A percentile compares a stretch with the other conserved stretches of the same genome.
These are phyloP conservation scores for Dione juno DNA, from an alignment of 2,888 invertebrate species.

Conservation along the genomic window DNA sequence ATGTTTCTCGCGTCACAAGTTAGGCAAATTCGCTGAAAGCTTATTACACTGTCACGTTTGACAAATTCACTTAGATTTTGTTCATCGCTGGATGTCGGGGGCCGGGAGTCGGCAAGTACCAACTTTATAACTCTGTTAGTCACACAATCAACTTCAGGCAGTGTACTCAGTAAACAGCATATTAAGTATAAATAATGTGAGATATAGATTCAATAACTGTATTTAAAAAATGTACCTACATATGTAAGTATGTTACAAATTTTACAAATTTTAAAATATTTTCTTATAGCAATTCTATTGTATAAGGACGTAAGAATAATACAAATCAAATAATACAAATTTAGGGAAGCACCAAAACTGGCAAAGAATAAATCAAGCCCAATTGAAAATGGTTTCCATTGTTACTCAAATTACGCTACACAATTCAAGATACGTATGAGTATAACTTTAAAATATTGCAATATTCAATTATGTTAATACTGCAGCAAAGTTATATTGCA, in stretches of 20 bases:
- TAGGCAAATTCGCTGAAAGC: conserved; percentile 57
- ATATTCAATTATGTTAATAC: conserved; percentile 19
- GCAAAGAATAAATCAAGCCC: background rate
- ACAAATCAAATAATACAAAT: background rate
- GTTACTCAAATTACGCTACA: background rate
- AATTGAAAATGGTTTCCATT: background rate
- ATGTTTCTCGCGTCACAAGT: conserved; percentile 42
- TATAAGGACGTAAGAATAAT: no score
- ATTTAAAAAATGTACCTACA: background rate
- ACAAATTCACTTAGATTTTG: conserved; percentile 79
- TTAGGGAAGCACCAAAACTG: background rate
- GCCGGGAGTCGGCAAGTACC: conserved; percentile 51
- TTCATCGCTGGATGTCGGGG: conserved; percentile 50
- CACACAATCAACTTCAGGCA: conserved; percentile 48
- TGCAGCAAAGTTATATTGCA: conserved; percentile 18
- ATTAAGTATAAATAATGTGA: conserved; percentile 27
- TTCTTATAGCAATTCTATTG: no score
- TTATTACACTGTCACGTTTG: conserved; percentile 75
- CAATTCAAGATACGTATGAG: background rate
- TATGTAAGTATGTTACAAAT: no score
- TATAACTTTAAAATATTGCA: background rate
- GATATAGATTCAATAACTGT: conserved; percentile 33
- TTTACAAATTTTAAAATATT: no score
- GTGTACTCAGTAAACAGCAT: conserved; percentile 39
- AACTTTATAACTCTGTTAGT: conserved; percentile 69